phyloP scores from a whole-genome alignment of 2,113 vertebrate genomes.

The Excalfactoria chinensis region DNA sequence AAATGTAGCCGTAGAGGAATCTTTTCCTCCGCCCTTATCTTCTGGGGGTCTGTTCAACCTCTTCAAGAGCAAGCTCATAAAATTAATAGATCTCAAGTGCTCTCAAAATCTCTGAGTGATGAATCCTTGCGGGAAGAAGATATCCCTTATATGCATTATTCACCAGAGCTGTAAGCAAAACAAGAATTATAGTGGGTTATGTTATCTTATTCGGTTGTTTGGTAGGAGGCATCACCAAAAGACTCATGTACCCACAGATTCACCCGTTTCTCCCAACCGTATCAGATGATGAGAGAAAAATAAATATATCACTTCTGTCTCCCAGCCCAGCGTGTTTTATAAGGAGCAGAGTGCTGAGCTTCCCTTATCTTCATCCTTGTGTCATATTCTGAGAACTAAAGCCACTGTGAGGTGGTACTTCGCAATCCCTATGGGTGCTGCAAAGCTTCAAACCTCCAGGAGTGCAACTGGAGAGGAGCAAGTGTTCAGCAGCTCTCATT shows the following conservation, averaged over 20 bases:
- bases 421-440: neutral
- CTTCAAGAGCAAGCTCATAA: constrained; percentile 1
- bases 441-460: neutral
- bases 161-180: neutral
- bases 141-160: neutral
- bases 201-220: neutral
- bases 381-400: neutral
- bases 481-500: neutral
- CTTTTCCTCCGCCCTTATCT: neutral
- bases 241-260: neutral
- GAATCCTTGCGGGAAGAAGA: neutral
- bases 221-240: neutral
- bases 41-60: neutral
- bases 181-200: neutral
- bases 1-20: neutral
- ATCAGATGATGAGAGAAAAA: neutral
- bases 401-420: neutral
- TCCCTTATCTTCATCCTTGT: neutral
- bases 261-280: neutral
- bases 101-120: neutral
- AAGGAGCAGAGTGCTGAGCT: neutral
- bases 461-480: neutral
- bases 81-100: constrained; percentile 29
- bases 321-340: neutral
- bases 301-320: neutral